Conservation (phyloP, 2,888 invertebrate species). For the Leptopilina syphax region DNA sequence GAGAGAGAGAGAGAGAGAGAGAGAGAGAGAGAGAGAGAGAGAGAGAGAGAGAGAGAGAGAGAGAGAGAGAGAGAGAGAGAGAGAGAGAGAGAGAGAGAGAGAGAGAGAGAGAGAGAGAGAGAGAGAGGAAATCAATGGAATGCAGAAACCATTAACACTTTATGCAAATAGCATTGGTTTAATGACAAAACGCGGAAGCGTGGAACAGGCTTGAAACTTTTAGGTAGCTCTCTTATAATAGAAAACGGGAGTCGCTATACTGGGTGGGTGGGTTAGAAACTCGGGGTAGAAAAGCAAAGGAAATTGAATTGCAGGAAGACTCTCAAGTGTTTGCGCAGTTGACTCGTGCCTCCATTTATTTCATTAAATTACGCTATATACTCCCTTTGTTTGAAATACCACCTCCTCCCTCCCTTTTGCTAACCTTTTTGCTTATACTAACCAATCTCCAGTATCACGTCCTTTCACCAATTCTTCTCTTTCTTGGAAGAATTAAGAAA, state of each 20-base stretch:
- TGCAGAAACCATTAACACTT: slow-evolving; percentile 15
- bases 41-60: no score
- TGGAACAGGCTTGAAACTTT: slow-evolving; percentile 17
- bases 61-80: no score
- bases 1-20: no score
- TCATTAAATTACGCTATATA: slow-evolving; percentile 66
- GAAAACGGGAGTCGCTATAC: slow-evolving; percentile 1
- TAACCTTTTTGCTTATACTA: slow-evolving; percentile 17
- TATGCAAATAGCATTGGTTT: not conserved
- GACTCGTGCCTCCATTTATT: slow-evolving; percentile 69
- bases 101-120: no score
- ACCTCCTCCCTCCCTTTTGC: slow-evolving; percentile 28
- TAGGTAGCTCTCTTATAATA: not conserved
- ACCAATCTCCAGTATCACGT: slow-evolving; percentile 18
- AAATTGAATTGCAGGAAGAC: slow-evolving; percentile 68
- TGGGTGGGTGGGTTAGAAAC: slow-evolving; percentile 19
- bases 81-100: no score
- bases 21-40: no score
- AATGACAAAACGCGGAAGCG: not conserved
- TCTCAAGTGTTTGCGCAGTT: slow-evolving; percentile 60
- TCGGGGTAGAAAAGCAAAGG: slow-evolving; percentile 56
- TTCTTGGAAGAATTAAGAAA: not conserved
- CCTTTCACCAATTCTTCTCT: slow-evolving; percentile 17
- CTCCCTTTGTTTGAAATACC: slow-evolving; percentile 43
- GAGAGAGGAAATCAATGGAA: not conserved